These are phyloP conservation scores for Philopotamus ludificatus DNA, from an alignment of 1,140 invertebrate genomes.

Conservation along the genomic window DNA sequence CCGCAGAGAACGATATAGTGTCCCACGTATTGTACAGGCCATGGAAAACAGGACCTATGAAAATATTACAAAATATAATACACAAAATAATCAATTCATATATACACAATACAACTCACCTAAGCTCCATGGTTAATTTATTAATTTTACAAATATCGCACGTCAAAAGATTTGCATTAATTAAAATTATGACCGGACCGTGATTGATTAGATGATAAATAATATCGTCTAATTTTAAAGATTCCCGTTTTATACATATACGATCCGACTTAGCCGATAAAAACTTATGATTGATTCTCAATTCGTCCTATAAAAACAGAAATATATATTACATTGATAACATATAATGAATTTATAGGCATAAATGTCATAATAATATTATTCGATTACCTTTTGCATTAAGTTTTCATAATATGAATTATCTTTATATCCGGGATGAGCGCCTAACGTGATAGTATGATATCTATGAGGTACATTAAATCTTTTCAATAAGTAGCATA, in stretches of 20 bases:
- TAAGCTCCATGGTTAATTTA: slow-evolving; percentile 55
- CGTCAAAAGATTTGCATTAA: slow-evolving; percentile 63
- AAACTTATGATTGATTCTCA: slow-evolving; percentile 63
- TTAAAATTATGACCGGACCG: slow-evolving; percentile 65
- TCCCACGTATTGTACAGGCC: slow-evolving; percentile 49
- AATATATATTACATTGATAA: neutral
- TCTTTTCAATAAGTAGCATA: slow-evolving; percentile 68
- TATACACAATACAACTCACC: slow-evolving; percentile 48
- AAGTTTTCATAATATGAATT: slow-evolving; percentile 64
- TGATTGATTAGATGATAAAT: slow-evolving; percentile 59
- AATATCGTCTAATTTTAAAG: slow-evolving; percentile 56
- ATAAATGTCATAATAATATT: slow-evolving; percentile 8
- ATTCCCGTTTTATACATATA: slow-evolving; percentile 57
- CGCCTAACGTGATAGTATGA: slow-evolving; percentile 67
- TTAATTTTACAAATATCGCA: slow-evolving; percentile 65
- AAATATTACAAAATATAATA: neutral
- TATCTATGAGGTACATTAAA: slow-evolving; percentile 63
- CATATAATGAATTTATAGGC: neutral
- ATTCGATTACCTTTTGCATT: slow-evolving; percentile 53
- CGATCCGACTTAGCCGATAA: slow-evolving; percentile 56
- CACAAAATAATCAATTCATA: neutral
- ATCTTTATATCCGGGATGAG: slow-evolving; percentile 63
- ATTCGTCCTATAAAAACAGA: slow-evolving; percentile 60
- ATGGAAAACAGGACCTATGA: slow-evolving; percentile 37
- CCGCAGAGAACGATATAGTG: slow-evolving; percentile 67